phyloP scores from a whole-genome alignment of 2,113 vertebrate genomes.

The Muntiacus reevesi region DNA sequence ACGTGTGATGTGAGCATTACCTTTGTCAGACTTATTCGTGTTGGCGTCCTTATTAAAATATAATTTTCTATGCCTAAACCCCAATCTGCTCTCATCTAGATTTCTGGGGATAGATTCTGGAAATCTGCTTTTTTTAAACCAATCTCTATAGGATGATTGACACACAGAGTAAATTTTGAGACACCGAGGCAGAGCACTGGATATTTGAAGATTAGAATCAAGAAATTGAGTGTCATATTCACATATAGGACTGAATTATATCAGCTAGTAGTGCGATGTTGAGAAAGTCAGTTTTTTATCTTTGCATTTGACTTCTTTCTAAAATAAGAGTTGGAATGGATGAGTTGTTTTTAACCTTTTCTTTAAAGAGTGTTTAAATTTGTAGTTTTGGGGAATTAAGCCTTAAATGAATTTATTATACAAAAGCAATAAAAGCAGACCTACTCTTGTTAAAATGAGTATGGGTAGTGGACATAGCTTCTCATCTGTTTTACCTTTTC shows the following conservation, averaged over 20 bases:
- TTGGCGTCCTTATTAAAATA: not conserved
- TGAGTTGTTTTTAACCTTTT: not conserved
- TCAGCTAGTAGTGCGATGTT: not conserved
- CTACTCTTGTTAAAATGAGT: not conserved
- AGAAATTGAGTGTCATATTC: not conserved
- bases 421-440: not conserved
- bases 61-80: not conserved
- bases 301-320: not conserved
- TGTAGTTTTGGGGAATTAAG: not conserved
- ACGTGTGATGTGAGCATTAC: not conserved
- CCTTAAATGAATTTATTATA: not conserved
- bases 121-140: not conserved
- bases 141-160: not conserved
- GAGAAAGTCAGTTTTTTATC: not conserved
- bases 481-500: not conserved
- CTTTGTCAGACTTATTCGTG: not conserved
- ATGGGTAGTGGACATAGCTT: not conserved
- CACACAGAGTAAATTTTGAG: not conserved
- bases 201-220: constrained; percentile 6
- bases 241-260: not conserved
- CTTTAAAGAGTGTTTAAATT: not conserved
- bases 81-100: not conserved
- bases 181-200: not conserved
- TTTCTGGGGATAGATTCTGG: not conserved
- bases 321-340: not conserved